These are phyloP conservation scores for Drosophila oshimai DNA, from an alignment of 1,140 invertebrate species.

Conservation along the genomic window DNA sequence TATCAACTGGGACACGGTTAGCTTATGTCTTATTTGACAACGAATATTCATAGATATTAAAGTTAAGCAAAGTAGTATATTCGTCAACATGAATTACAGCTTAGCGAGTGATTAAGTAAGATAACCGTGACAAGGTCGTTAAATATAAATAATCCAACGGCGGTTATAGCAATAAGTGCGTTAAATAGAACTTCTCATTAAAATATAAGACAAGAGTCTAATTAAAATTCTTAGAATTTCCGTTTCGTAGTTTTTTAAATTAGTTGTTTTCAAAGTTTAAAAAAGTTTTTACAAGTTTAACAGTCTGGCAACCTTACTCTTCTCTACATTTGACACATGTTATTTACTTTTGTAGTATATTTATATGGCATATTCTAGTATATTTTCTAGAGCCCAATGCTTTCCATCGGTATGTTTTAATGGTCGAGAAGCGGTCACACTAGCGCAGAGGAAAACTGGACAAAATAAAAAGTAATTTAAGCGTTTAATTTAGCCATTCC, in stretches of 20 bases:
- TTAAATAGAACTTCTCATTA: too few relatives aligned
- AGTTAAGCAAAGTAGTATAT: background rate
- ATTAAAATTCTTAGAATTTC: too few relatives aligned
- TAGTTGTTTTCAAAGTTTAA: background rate
- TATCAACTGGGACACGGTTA: slow-evolving; percentile 19
- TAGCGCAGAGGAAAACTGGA: slow-evolving; percentile 11
- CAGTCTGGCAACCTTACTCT: background rate
- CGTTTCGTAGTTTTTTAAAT: too few relatives aligned
- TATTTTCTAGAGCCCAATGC: background rate
- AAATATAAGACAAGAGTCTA: too few relatives aligned
- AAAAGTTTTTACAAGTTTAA: background rate
- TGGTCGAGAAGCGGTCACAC: background rate
- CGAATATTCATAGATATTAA: slow-evolving; percentile 17
- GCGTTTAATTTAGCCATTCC: slow-evolving; percentile 5
- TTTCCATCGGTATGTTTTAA: background rate
- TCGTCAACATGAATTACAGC: background rate
- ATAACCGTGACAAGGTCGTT: slow-evolving; percentile 1
- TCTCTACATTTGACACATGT: background rate
- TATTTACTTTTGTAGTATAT: background rate
- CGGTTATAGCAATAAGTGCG: too few relatives aligned
- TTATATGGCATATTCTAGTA: background rate
- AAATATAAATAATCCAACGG: background rate
- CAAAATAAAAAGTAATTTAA: slow-evolving; percentile 26
- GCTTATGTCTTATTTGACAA: slow-evolving; percentile 22
- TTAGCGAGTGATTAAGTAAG: slow-evolving; percentile 3